A percentile compares a stretch with the other conserved stretches of the same genome.
Evolutionary conservation across 2,888 invertebrate species (phyloP).

Genomic region (Perdita meconis): DNA sequence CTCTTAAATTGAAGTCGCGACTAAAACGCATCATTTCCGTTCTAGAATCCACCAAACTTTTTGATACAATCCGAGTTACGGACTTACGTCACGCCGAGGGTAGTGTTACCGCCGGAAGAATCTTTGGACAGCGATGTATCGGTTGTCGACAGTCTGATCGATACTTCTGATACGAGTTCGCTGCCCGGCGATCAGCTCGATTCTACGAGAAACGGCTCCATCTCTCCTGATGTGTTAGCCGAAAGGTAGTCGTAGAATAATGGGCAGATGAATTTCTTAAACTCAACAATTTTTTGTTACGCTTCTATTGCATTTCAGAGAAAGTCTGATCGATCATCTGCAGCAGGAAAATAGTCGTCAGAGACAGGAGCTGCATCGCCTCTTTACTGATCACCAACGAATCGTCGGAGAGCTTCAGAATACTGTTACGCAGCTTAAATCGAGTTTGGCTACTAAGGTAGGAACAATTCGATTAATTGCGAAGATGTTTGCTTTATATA

Average conservation of each 20-base stretch:
- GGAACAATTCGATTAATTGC: background rate
- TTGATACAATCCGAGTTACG: slow-evolving; percentile 95
- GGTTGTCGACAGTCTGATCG: slow-evolving; percentile 88
- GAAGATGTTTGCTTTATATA: background rate
- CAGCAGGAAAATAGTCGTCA: slow-evolving; percentile 91
- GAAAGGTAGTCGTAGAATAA: slow-evolving; percentile 81
- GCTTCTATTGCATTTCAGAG: slow-evolving; percentile 84
- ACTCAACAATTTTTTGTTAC: background rate
- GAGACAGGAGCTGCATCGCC: slow-evolving; percentile 85
- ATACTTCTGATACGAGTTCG: slow-evolving; percentile 88
- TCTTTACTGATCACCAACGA: slow-evolving; percentile 78
- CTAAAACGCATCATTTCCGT: slow-evolving; percentile 2
- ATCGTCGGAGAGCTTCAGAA: slow-evolving; percentile 78
- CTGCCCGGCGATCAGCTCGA: slow-evolving; percentile 80
- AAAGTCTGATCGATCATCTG: slow-evolving; percentile 92
- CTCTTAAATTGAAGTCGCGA: background rate
- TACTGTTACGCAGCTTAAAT: slow-evolving; percentile 79
- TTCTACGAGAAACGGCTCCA: slow-evolving; percentile 83
- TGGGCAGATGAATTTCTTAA: background rate
- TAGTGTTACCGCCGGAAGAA: slow-evolving; percentile 90
- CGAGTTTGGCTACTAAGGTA: slow-evolving; percentile 80
- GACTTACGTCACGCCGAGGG: slow-evolving; percentile 97
- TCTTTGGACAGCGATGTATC: slow-evolving; percentile 86
- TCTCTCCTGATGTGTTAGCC: slow-evolving; percentile 84
- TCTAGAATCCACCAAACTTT: slow-evolving; percentile 96